Base-by-base conservation (phyloP, 2,888 invertebrate species). In the Catonia carolina region DNA sequence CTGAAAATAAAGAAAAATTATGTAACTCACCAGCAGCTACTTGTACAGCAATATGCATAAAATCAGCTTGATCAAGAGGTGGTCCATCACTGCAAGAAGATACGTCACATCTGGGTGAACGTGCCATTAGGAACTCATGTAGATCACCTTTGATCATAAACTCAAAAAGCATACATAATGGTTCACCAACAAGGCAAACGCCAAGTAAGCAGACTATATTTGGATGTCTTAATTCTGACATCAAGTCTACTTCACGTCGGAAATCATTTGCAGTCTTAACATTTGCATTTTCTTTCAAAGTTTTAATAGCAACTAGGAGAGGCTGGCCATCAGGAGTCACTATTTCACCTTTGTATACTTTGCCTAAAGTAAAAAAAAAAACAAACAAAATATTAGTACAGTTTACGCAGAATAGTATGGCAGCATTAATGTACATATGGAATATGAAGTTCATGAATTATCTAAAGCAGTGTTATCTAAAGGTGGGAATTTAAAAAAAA, bases 101-200 rank as follows among this genome's bases (percentile, higher is more conserved):
- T 36, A 77, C 74, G 59, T 81, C 81, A 7, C 74, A 73, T 62
- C 79, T 75, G 1, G 96, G 95, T 0, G 95, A 94, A 69, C 95
- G 87, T 1, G 85, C 82, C 69, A 94, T 88, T 18, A 99, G 77
- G 74, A 94, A 97, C 73, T 98, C 97, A 70, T 98, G 97, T 53
- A 99, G 78, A 73, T 99, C 97, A 0, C 98, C 97, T 72, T 93
- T 85, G 0, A 90, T 88, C 96, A 98, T 97, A 70, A 92, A 95
- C 72, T 99, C 98, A 74, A 98, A 98, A 18, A 99, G 75, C 92
- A 97, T 95, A 69, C 94, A 94, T 71, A 89, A 80, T 0, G 95
- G 94, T 69, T 92, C 88, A 67, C 90, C 89, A 66, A 88, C 86
- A 60, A 91, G 78, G 56, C 92, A 89, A 7, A 95, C 93, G 0